Evolutionary conservation across 2,888 invertebrate genomes (phyloP).

Genomic region (Trachelus tabidus): DNA sequence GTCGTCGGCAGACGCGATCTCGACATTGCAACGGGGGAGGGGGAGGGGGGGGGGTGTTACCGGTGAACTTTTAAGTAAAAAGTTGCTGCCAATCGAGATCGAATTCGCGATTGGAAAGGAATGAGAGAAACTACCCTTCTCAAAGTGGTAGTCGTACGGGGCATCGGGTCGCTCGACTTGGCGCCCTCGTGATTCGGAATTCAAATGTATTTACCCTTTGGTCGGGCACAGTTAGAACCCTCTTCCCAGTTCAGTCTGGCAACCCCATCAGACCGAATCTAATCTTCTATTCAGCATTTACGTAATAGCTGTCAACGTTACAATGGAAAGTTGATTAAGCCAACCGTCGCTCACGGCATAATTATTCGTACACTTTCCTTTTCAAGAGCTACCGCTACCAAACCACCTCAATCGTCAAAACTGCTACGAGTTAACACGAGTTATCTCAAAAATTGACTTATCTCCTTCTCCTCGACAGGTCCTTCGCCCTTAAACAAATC

Average conservation of each 20-base stretch:
- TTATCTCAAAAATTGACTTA: not conserved
- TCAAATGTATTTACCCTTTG: slow-evolving; percentile 39
- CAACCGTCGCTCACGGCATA: slow-evolving; percentile 6
- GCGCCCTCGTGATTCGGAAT: slow-evolving; percentile 17
- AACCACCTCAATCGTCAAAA: not conserved
- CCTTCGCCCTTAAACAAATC: not conserved
- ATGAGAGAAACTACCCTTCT: not conserved
- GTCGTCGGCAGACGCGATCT: too few species aligned
- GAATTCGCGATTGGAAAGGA: not conserved
- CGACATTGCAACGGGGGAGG: too few species aligned
- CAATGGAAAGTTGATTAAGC: slow-evolving; percentile 50
- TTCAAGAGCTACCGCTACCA: not conserved
- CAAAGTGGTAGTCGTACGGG: not conserved
- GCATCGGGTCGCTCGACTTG: not conserved
- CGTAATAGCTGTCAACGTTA: slow-evolving; percentile 40
- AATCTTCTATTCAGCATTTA: slow-evolving; percentile 49
- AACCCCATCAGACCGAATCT: slow-evolving; percentile 32
- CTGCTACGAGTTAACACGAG: not conserved
- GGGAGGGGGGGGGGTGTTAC: too few species aligned
- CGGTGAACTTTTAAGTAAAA: not conserved
- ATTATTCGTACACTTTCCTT: slow-evolving; percentile 9
- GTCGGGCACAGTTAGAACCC: slow-evolving; percentile 21
- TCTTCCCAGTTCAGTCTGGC: slow-evolving; percentile 15
- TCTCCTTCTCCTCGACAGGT: not conserved
- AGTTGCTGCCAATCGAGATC: not conserved